Evolutionary conservation across 2,888 invertebrate species (phyloP), one percentile per base, ranked within the genome.

Genomic region (Agapetus fuscipes): DNA sequence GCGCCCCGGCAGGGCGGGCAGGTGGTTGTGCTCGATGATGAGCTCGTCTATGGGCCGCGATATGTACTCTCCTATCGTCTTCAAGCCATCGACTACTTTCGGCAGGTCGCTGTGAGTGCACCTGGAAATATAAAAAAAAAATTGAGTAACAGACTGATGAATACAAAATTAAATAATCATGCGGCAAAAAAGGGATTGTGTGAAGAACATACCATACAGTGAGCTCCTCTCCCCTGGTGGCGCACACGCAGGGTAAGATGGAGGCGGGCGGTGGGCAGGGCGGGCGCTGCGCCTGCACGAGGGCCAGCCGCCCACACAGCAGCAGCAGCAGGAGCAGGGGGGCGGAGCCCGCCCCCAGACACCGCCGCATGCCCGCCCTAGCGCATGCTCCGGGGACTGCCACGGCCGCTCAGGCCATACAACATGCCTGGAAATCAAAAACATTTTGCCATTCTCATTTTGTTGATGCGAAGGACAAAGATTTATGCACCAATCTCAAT

Each of bases 131-230:
- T 32, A 46, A 34, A 42, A 30, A 12, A 37, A 30, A 28, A 28
- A 28, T 35, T 17, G 3, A 34, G n/a, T n/a, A n/a, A n/a, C n/a
- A n/a, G n/a, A n/a, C n/a, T n/a, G n/a, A n/a, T n/a, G n/a, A n/a
- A n/a, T n/a, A n/a, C n/a, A n/a, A n/a, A n/a, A n/a, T n/a, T n/a
- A n/a, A n/a, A n/a, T n/a, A n/a, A n/a, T n/a, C n/a, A n/a, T n/a
- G n/a, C n/a, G n/a, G n/a, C n/a, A n/a, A n/a, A n/a, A n/a, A n/a
- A n/a, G n/a, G n/a, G n/a, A n/a, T n/a, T n/a, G n/a, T n/a, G n/a
- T n/a, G n/a, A n/a, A n/a, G n/a, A n/a, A n/a, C n/a, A n/a, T n/a
- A 87, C 89, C 89, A 89, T 67, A 89, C 83, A 71, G 89, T 89
- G 51, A 83, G 71, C 54, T 89, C 87, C 54, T 82, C 79, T 53